Conservation (phyloP, 2,113 vertebrate genomes). For the Lagenorhynchus albirostris region DNA sequence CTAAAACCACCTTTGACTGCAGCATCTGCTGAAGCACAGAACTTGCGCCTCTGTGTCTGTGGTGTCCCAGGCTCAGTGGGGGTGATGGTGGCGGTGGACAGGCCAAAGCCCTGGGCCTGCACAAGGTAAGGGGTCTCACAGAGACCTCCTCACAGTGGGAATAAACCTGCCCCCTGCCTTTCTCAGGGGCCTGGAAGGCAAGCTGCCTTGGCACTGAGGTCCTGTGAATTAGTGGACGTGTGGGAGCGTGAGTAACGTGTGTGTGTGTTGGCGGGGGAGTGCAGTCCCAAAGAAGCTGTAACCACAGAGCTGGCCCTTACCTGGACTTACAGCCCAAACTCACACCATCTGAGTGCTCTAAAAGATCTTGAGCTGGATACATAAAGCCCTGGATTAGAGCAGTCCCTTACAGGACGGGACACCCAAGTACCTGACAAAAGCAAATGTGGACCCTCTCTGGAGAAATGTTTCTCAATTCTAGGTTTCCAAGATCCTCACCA, state of each 20-base stretch:
- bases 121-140: not conserved
- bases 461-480: not conserved
- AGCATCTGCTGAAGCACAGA: not conserved
- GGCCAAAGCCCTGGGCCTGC: not conserved
- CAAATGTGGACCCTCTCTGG: not conserved
- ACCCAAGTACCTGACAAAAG: not conserved
- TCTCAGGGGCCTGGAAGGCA: not conserved
- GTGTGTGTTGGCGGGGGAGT: fast-evolving
- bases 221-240: not conserved
- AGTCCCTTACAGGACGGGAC: not conserved
- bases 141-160: not conserved
- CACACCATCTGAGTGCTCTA: not conserved
- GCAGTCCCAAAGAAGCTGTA: not conserved
- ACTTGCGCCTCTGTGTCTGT: not conserved
- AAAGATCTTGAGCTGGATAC: not conserved
- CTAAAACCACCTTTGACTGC: not conserved
- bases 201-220: not conserved
- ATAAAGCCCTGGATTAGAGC: not conserved
- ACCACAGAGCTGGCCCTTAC: not conserved
- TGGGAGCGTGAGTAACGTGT: too few species aligned
- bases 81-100: too few species aligned
- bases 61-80: not conserved
- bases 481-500: not conserved
- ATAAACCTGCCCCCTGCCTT: not conserved
- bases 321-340: not conserved